Evolutionary conservation across 2,113 vertebrate species (phyloP), one percentile per base, ranked within the genome.

Genomic region (Nothobranchius furzeri): DNA sequence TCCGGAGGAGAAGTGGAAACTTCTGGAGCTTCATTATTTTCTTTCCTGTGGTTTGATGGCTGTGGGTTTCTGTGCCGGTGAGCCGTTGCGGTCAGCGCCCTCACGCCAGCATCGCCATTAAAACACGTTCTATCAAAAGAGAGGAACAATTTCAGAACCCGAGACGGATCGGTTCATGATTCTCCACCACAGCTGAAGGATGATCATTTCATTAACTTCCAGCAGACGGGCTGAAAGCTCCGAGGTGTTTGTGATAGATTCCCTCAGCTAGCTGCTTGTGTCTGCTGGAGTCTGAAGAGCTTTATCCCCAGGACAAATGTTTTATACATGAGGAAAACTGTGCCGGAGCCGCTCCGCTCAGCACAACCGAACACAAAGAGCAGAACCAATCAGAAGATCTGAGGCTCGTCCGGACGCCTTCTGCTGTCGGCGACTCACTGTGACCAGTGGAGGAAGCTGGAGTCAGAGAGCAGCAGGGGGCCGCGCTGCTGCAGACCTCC

Each of bases 271-370:
- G 7, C 72, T 37, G 70, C 65, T 75, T 74, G 76, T 78, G 67
- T 83, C 61, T 79, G 64, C 76, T 67, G 45, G 68, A 76, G 56
- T 65, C 24, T 64, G 66, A 68, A 61, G 64, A 60, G 72, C 51
- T 71, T 67, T 78, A 61, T 78, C 84, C 84, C 58, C 73, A 40
- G 85, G 81, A 84, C 81, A 79, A 56, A 75, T 82, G 79, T 78
- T 75, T 87, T 68, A 84, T 70, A 80, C 82, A 84, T 78, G 82
- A 82, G 82, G 51, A 79, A 61, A 73, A 79, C 79, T 76, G 75
- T 84, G 81, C 81, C 47, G 55, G 74, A 70, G 76, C 73, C 72
- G 70, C 68, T 70, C 25, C 15, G 2, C 73, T 24, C 69, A 60
- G 58, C 63, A 68, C 59, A 62, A 66, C 60, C 62, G 78, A 84